Evolutionary conservation across 2,113 vertebrate genomes (phyloP), one percentile per base, ranked within the genome.

Genomic region (Gobio gobio): DNA sequence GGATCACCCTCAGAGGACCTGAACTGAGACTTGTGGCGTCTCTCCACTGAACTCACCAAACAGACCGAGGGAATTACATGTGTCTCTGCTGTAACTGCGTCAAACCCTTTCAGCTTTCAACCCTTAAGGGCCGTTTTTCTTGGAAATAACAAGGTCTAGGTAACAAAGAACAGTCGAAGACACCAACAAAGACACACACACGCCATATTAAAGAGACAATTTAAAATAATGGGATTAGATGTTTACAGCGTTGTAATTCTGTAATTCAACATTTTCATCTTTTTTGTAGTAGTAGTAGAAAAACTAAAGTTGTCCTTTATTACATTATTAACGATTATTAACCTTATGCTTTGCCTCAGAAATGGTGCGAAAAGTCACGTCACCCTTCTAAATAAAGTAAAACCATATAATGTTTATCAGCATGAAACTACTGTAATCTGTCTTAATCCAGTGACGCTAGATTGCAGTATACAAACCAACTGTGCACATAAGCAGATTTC

Each of bases 201-300:
- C 36, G 18, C 54, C 73, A 75, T 76, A 79, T 63, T 81, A 86
- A 77, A 85, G 76, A 85, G 54, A 68, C 72, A 45, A 70, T n/a
- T 49, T 20, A 12, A 84, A 77, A 85, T 36, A n/a, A 33, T 40
- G 24, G 36, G 29, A 83, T 82, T 72, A 87, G 56, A 78, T 43
- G 8, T 40, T 59, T 36, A 58, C 36, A n/a, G 4, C 29, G 8
- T n/a, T 40, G 20, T 3, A 13, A 49, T 13, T 13, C 45, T 3
- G 10, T 13, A 12, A 49, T 49, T 49, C 13, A 51, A 13, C 49
- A 18, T 61, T 33, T 73, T 22, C 1, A 2, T 54, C 8, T 36
- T 77, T 40, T 10, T 10, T 18, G 36, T 36, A 14, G 49, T 14
- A 51, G 18, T 33, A 49, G 59, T 2, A 45, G 12, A 63, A 16